Evolutionary conservation across 2,113 vertebrate genomes (phyloP), one percentile per base, ranked within the genome.

Genomic region (Myotis davidii): DNA sequence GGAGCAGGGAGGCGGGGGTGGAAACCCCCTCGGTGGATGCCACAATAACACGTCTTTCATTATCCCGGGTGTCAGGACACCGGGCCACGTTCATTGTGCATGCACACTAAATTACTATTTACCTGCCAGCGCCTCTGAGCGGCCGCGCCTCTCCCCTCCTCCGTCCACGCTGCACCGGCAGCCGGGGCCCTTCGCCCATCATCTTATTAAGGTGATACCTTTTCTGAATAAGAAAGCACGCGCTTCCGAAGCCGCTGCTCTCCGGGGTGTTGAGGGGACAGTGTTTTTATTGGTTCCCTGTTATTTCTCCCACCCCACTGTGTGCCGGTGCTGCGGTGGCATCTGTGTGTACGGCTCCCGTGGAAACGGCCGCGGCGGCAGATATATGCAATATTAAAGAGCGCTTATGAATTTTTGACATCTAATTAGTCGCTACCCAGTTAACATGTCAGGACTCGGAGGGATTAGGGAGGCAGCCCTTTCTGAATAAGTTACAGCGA

Each of bases 381-480:
- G 99, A 99, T 99, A 99, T 99, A 99, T 99, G 99, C 99, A 99
- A 99, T 99, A 99, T 99, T 99, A 99, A 99, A 99, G 99, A 99
- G 99, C 98, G 98, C 99, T 99, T 99, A 99, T 99, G 99, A 99
- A 99, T 99, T 99, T 99, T 99, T 99, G 99, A 99, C 99, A 99
- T 99, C 99, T 99, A 99, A 99, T 99, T 99, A 99, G 99, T 99
- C 98, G 99, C 99, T 99, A 99, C 99, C 99, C 99, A 99, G 99
- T 99, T 99, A 99, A 99, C 99, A 99, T 99, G 99, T 99, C 99
- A 98, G 98, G 98, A 98, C 99, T 99, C 98, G 97, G 98, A 98
- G 99, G 99, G 99, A 99, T 98, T 99, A 99, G 98, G 98, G 98
- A 99, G 98, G 98, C 98, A 98, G 98, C 98, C 98, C 99, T 99